These are phyloP conservation scores for Eristalinus sepulchralis DNA, from an alignment of 2,888 invertebrate genomes.

Conservation along the genomic window DNA sequence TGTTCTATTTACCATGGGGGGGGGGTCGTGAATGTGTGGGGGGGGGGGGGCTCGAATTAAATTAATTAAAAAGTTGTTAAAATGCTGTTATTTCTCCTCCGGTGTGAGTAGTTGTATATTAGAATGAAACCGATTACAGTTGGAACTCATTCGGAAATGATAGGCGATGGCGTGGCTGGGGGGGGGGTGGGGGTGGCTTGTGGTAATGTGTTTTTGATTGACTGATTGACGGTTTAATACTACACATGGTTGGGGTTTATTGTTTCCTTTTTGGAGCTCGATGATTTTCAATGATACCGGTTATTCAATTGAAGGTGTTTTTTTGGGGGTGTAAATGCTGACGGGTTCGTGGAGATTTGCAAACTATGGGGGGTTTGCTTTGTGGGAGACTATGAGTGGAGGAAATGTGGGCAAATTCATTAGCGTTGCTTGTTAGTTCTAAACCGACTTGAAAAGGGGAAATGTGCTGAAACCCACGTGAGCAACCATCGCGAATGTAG, in stretches of 20 bases:
- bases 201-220: not conserved
- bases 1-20: slow-evolving; percentile 43
- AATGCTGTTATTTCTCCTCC: slow-evolving; percentile 43
- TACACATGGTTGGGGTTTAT: not conserved
- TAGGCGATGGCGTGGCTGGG: too few relatives aligned
- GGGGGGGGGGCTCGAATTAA: slow-evolving; percentile 7
- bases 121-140: slow-evolving; percentile 18
- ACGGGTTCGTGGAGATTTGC: too few relatives aligned
- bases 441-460: too few relatives aligned
- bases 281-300: too few relatives aligned
- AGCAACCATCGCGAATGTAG: too few relatives aligned
- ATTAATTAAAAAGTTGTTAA: slow-evolving; percentile 59
- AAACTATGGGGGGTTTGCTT: too few relatives aligned
- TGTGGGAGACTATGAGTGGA: too few relatives aligned
- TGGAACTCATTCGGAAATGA: slow-evolving; percentile 20
- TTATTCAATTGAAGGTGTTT: too few relatives aligned
- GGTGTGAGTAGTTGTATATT: slow-evolving; percentile 10
- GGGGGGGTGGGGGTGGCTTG: not conserved
- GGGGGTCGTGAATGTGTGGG: not conserved
- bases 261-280: not conserved
- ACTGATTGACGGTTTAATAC: not conserved
- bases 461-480: too few relatives aligned
- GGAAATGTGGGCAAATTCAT: too few relatives aligned
- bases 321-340: too few relatives aligned
- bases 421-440: too few relatives aligned